Evolutionary conservation across 2,113 vertebrate species (phyloP).

Genomic region (Lepus timidus): DNA sequence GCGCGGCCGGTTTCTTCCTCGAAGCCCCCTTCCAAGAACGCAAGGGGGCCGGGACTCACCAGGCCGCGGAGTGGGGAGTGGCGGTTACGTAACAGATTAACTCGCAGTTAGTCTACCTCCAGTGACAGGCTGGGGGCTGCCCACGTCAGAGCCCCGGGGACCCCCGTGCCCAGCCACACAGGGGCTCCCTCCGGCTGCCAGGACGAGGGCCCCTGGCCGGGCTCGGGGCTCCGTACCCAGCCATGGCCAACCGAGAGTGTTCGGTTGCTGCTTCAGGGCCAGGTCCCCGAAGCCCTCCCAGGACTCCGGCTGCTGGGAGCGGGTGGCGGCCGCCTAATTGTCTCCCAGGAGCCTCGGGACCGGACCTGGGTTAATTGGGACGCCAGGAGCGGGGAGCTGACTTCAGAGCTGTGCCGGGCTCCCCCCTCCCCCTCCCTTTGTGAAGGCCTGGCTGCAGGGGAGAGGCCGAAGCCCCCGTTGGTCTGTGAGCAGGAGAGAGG

Average conservation of each 20-base stretch:
- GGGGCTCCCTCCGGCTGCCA: too few relatives aligned
- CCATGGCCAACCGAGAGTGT: neutral
- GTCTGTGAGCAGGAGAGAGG: too few relatives aligned
- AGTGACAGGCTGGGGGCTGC: neutral
- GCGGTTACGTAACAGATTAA: slow-evolving; percentile 60
- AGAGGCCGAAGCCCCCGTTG: neutral
- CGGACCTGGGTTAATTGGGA: neutral
- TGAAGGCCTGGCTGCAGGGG: neutral
- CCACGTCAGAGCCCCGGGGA: neutral
- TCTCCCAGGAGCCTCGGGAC: neutral
- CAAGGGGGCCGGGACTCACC: slow-evolving; percentile 3
- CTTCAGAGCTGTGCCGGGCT: neutral
- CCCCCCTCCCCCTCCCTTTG: neutral
- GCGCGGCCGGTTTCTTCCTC: accelerated
- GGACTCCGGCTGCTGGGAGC: neutral
- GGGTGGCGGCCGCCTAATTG: neutral
- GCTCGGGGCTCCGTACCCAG: neutral
- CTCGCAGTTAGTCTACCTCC: slow-evolving; percentile 6
- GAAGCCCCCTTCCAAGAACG: slow-evolving; percentile 62
- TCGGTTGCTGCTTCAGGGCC: neutral
- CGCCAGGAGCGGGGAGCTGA: neutral
- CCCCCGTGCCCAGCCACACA: accelerated
- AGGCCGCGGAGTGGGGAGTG: neutral
- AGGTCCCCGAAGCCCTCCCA: neutral
- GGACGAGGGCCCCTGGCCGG: neutral